Evolutionary conservation across 1,140 invertebrate species (phyloP).

Genomic region (Penaeus japonicus): DNA sequence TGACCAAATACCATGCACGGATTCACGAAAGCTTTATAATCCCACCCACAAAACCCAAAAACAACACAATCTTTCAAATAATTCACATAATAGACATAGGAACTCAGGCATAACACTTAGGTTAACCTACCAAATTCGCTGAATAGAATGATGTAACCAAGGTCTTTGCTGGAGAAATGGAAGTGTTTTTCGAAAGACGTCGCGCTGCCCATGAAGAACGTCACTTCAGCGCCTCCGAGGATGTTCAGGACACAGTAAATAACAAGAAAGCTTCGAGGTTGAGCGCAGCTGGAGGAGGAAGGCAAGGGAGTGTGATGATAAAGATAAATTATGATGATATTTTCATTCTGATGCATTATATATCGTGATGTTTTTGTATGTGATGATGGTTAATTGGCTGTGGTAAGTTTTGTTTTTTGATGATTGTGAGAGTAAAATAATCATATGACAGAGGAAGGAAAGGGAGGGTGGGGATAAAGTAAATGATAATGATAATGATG

Average conservation of each 20-base stretch:
- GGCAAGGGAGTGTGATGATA: neutral
- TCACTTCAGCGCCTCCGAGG: slow-evolving; percentile 44
- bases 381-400: too few species aligned
- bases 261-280: slow-evolving; percentile 10
- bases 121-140: slow-evolving; percentile 48
- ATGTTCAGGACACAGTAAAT: slow-evolving; percentile 30
- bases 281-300: neutral
- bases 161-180: slow-evolving; percentile 53
- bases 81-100: neutral
- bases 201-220: slow-evolving; percentile 56
- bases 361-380: too few species aligned
- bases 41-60: too few species aligned
- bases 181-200: slow-evolving; percentile 59
- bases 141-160: slow-evolving; percentile 50
- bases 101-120: neutral
- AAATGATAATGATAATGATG: neutral
- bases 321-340: neutral
- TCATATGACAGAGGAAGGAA: neutral
- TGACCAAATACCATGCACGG: too few species aligned
- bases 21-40: too few species aligned
- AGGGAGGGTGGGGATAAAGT: neutral
- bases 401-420: too few species aligned
- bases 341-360: too few species aligned
- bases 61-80: neutral
- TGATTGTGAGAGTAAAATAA: too few species aligned